phyloP scores from a whole-genome alignment of 2,888 invertebrate genomes.

The Oxyteleia sp. region DNA sequence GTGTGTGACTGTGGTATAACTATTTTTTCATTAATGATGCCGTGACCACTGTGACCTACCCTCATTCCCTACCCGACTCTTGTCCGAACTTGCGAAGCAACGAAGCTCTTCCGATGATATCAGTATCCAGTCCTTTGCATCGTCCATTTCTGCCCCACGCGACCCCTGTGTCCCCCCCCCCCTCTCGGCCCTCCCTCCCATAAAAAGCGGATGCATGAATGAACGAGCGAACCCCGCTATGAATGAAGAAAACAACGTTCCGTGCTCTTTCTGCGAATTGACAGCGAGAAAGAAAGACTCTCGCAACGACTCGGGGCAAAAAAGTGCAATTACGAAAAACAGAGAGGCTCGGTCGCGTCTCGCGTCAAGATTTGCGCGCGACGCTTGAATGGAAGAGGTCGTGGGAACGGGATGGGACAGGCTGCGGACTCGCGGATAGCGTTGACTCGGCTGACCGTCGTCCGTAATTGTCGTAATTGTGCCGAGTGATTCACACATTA shows the following conservation, averaged over 20 bases:
- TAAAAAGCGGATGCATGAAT: constrained; percentile 48
- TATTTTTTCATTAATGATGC: too few relatives aligned
- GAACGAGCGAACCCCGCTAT: constrained; percentile 32
- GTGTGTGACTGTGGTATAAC: too few relatives aligned
- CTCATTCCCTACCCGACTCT: too few relatives aligned
- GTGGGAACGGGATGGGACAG: constrained; percentile 85
- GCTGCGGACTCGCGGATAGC: constrained; percentile 81
- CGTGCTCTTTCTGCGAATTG: constrained; percentile 39
- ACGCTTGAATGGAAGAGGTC: constrained; percentile 87
- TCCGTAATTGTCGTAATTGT: constrained; percentile 87
- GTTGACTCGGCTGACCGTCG: constrained; percentile 81
- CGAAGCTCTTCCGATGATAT: too few relatives aligned
- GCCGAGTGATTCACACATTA: constrained; percentile 88
- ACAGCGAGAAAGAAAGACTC: background rate
- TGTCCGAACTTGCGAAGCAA: too few relatives aligned
- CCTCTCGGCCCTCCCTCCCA: too few relatives aligned
- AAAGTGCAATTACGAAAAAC: constrained; percentile 60
- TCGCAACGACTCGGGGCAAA: constrained; percentile 28
- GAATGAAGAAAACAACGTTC: constrained; percentile 48
- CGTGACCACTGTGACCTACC: too few relatives aligned
- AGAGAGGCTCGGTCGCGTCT: constrained; percentile 66
- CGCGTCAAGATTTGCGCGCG: constrained; percentile 85
- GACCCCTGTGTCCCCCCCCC: too few relatives aligned
- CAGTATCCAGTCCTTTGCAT: too few relatives aligned
- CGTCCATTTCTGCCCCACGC: too few relatives aligned